Base-by-base conservation (phyloP, 2,797 vertebrate genomes). In the Pseudochaenichthys georgianus region DNA sequence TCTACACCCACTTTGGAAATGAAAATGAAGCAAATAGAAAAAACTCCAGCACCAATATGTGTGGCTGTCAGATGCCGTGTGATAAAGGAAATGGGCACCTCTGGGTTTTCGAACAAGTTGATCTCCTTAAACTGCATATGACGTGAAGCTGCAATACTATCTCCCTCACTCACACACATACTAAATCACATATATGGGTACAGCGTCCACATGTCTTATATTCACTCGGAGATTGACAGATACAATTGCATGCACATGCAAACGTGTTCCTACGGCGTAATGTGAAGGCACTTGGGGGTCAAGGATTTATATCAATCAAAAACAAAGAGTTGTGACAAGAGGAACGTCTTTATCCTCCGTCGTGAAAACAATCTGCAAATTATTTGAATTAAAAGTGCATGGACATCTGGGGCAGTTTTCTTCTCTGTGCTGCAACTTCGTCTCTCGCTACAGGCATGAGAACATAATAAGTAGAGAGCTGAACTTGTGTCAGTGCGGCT, bases 401-500 rank as follows among this genome's bases (percentile, higher is more conserved):
- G 70, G 93, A 97, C 96, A 97, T 97, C 96, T 98, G 96, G 94
- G 91, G 90, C 81, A 92, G 93, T 91, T 95, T 90, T 93, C 93
- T 75, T 73, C 11, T 23, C 11, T 23, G 83, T 91, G 93, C 42
- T 38, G 53, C 87, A 93, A 95, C 93, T 95, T 77, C 94, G 75
- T 16, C 62, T 59, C 70, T 73, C 73, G 72, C 76, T 58, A 83
- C 92, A 93, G 92, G 93, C 96, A 96, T 95, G 95, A 95, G 96
- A 97, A 95, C 97, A 97, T 95, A 97, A 96, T 95, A 96, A 97
- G 94, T 92, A 92, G 93, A 94, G 95, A 94, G 95, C 94, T 94
- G 96, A 96, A 96, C 97, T 96, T 96, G 96, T 98, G 97, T 98
- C 97, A 97, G 96, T 90, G 92, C 89, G 83, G 95, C 95, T 96